Evolutionary conservation across 2,888 invertebrate species (phyloP), one percentile per base, ranked within the genome.

Genomic region (Baronia brevicornis): DNA sequence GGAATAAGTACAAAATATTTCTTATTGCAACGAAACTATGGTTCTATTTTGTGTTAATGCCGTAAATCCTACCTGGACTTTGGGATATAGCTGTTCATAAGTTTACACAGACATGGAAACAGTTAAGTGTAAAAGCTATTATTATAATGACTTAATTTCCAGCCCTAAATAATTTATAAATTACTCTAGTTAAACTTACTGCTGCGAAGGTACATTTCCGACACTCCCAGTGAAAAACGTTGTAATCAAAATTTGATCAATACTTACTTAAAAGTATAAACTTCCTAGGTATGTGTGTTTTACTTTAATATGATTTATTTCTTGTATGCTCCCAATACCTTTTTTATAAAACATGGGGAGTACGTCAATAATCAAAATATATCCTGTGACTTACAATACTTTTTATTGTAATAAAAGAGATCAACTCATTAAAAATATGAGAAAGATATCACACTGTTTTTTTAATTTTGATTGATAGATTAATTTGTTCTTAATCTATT

Each of bases 81-180:
- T 36, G 36, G 36, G 23, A 36, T 30, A 30, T 22, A 36, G 36
- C 36, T 36, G 36, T 10, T 30, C 31, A 7, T 9, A 26, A 27
- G 28, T 27, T 25, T 36, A 22, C 23, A 36, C 30, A 30, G 22
- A 25, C 17, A 4, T n/a, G 6, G 10, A 13, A 28, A 21, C 12
- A 28, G 9, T 21, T 29, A 15, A 22, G 14, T 6, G 3, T n/a
- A 11, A 9, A 32, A 14, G 8, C 17, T 11, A 5, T 10, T 20
- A 15, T 13, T n/a, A 22, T 20, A 22, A 5, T 13, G 28, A 33
- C 18, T 28, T 12, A 12, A 23, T 22, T 22, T n/a, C n/a, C n/a
- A n/a, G n/a, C n/a, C n/a, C 5, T 22, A 29, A 22, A 19, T 19
- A 23, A 33, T 23, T 14, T 12, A 23, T 4, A 24, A 8, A 5